Evolutionary conservation across 2,888 invertebrate genomes (phyloP), one percentile per base, ranked within the genome.

Genomic region (Lapara coniferarum): DNA sequence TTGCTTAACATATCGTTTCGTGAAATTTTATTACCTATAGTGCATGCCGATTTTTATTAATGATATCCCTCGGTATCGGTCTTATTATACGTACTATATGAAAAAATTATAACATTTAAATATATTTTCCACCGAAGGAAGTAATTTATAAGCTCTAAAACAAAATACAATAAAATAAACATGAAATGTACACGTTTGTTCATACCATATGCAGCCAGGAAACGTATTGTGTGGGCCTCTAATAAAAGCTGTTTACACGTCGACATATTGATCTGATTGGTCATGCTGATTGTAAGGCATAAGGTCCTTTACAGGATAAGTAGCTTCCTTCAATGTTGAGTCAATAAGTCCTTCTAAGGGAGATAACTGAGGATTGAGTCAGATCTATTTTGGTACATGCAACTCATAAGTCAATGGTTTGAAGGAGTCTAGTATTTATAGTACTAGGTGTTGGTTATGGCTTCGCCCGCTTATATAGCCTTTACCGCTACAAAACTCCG

Each of bases 171-270:
- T 59, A 44, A 46, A 19, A 46, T n/a, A 59, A 16, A 10, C 37
- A 59, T 59, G 16, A 59, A 16, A 16, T 46, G 59, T 59, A 59
- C 12, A 16, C 16, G 46, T 46, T 59, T 46, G 46, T 59, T 16
- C 59, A 46, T 44, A 16, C 46, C 59, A 46, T 59, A 46, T 46
- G 44, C 8, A 59, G 58, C 58, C 58, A 58, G 59, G 59, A 59
- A 59, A 59, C 16, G 44, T 10, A 46, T 12, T 59, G 59, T 59
- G 59, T 59, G 59, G 59, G 44, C 59, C 37, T 16, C n/a, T 37
- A 59, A 59, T 59, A 59, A 59, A 46, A 59, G 59, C 59, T n/a
- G 44, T 59, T 59, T 59, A 59, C 59, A 59, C 5, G 59, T 10
- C 59, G 12, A 16, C 10, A 46, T 16, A 59, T 46, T 59, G 44